These are phyloP conservation scores for Gasterosteus nipponicus DNA, from an alignment of 2,113 vertebrate genomes.

Conservation along the genomic window DNA sequence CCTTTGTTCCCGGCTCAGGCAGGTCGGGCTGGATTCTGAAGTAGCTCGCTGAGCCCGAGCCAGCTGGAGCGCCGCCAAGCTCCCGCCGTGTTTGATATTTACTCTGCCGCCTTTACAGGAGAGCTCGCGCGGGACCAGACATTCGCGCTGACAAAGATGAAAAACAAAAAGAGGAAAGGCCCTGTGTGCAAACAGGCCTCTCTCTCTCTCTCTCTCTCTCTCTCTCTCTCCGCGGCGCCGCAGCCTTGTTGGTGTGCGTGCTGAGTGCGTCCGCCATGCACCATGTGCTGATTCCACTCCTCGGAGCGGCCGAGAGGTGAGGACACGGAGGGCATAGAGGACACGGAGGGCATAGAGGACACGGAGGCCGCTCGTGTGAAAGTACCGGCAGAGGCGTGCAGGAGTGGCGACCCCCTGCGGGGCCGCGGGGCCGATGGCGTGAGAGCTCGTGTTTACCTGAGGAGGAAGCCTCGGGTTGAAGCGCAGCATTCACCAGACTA, in stretches of 20 bases:
- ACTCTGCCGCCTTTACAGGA: slow-evolving; percentile 78
- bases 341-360: neutral
- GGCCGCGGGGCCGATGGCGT: slow-evolving; percentile 63
- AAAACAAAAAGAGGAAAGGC: slow-evolving; percentile 46
- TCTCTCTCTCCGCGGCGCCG: too few species aligned
- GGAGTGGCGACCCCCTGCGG: slow-evolving; percentile 60
- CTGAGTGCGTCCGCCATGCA: slow-evolving; percentile 3
- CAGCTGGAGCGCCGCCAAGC: slow-evolving; percentile 80
- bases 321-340: slow-evolving; percentile 17
- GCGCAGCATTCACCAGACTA: slow-evolving; percentile 21
- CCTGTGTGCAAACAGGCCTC: slow-evolving; percentile 37
- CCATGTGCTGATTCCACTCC: neutral
- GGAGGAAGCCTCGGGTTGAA: slow-evolving; percentile 56
- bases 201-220: slow-evolving; percentile 1
- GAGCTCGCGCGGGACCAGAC: slow-evolving; percentile 72
- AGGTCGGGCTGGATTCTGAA: slow-evolving; percentile 77
- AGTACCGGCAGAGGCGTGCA: slow-evolving; percentile 45
- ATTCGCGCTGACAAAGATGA: slow-evolving; percentile 70
- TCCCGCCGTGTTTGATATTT: slow-evolving; percentile 81
- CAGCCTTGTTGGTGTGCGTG: slow-evolving; percentile 12
- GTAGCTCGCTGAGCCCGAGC: slow-evolving; percentile 66
- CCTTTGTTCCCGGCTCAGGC: slow-evolving; percentile 74
- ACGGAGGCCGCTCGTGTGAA: too few species aligned
- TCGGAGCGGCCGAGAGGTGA: slow-evolving; percentile 5
- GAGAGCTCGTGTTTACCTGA: slow-evolving; percentile 75